Evolutionary conservation across 2,888 invertebrate species (phyloP), one percentile per base, ranked within the genome.

Genomic region (Cinara cedri): DNA sequence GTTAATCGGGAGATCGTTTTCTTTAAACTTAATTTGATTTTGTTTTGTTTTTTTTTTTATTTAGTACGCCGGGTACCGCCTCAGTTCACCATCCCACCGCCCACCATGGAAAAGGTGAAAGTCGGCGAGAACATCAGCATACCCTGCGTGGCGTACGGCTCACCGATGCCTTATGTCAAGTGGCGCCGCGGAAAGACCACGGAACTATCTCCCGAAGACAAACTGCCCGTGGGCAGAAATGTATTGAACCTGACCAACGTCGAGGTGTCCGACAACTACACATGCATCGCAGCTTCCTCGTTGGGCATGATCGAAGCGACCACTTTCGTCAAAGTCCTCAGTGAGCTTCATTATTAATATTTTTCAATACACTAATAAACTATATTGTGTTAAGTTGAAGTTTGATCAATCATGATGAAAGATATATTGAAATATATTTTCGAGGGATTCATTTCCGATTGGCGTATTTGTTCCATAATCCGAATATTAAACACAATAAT

Each of bases 91-190:
- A 94, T 95, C 82, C 94, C 94, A 24, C 97, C 98, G 81, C 92
- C 94, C 60, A 88, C 91, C 14, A 87, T 92, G 72, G 93, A 91
- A 83, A 96, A 97, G 85, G 97, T 98, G 74, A 95, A 94, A 90
- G 89, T 97, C 71, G 97, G 97, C 16, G 93, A 93, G 0, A 92
- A 93, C 85, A 88, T 98, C 83, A 98, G 96, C 86, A 88, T 99
- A 83, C 96, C 96, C 81, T 99, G 99, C 86, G 96, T 97, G 78
- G 98, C 98, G 13, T 94, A 96, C 46, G 98, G 99, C 24, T 96
- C 98, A 0, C 98, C 98, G 9, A 97, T 98, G 97, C 99, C 98
- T 1, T 92, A 91, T 84, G 97, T 99, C 76, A 96, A 95, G 87
- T 95, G 95, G 95, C 90, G 93, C 83, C 93, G 93, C 87, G 94